These are phyloP conservation scores for Vespertilio murinus DNA, from an alignment of 2,797 vertebrate species.

Conservation along the genomic window DNA sequence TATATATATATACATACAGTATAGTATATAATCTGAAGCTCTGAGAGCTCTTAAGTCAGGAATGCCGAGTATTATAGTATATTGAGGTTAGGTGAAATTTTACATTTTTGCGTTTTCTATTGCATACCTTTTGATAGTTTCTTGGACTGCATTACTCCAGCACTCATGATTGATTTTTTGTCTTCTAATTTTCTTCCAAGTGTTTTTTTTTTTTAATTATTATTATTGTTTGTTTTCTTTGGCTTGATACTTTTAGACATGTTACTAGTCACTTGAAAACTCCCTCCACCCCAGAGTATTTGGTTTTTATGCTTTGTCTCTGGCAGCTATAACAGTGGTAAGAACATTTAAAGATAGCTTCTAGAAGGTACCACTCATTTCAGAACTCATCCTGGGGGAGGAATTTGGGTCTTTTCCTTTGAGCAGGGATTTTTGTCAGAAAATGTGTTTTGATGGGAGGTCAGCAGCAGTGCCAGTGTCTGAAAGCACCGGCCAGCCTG, in stretches of 20 bases:
- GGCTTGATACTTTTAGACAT: constrained; percentile 74
- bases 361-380: constrained; percentile 78
- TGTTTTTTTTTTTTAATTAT: constrained; percentile 61
- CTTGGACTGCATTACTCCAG: constrained; percentile 82
- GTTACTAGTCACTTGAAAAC: constrained; percentile 77
- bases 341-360: constrained; percentile 80
- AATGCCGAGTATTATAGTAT: constrained; percentile 89
- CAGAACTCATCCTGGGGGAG: constrained; percentile 68
- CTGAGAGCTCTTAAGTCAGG: constrained; percentile 89
- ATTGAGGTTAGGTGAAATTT: constrained; percentile 85
- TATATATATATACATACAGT: constrained; percentile 85
- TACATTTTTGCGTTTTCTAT: constrained; percentile 80
- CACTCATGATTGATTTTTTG: constrained; percentile 81
- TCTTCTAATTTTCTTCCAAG: constrained; percentile 77
- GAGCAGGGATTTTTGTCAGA: constrained; percentile 76
- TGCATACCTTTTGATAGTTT: constrained; percentile 76
- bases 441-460: constrained; percentile 54
- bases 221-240: constrained; percentile 71
- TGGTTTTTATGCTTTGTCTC: constrained; percentile 81
- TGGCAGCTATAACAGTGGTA: constrained; percentile 86
- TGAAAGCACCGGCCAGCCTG: constrained; percentile 77
- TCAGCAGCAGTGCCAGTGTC: constrained; percentile 69
- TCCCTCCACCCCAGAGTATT: constrained; percentile 61
- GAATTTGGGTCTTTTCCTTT: constrained; percentile 66
- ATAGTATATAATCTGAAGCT: constrained; percentile 89